Conservation (phyloP, 1,140 invertebrate species). For the Pseudomyrmex dendroicus region DNA sequence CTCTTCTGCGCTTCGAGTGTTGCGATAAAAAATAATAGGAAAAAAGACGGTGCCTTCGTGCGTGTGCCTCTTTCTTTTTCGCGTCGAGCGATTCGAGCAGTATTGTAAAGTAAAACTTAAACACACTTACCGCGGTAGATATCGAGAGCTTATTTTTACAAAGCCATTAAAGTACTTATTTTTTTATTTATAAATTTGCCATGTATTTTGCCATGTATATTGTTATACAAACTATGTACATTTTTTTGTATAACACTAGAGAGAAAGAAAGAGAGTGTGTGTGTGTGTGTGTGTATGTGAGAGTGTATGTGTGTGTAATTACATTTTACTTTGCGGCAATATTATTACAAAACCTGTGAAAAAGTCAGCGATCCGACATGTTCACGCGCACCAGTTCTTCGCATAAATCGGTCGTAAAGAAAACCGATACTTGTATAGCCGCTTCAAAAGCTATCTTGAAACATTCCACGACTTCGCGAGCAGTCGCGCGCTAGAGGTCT, state of each 20-base stretch:
- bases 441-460: not conserved
- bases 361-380: not conserved
- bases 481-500: not conserved
- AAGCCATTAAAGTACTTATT: too few relatives aligned
- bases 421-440: not conserved
- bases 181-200: too few relatives aligned
- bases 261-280: not conserved
- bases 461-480: not conserved
- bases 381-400: not conserved
- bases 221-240: too few relatives aligned
- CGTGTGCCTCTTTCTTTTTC: not conserved
- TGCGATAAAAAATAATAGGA: constrained; percentile 28
- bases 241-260: not conserved
- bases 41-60: not conserved
- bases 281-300: not conserved
- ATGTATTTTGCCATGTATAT: too few relatives aligned
- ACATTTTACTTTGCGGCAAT: not conserved
- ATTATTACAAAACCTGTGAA: not conserved
- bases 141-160: too few relatives aligned
- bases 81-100: not conserved
- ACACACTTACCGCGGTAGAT: too few relatives aligned
- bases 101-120: too few relatives aligned
- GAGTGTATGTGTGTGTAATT: too few relatives aligned
- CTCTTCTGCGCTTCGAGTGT: constrained; percentile 21
- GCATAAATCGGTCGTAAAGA: not conserved